Evolutionary conservation across 2,113 vertebrate genomes (phyloP).

Genomic region (Taurulus bubalis): DNA sequence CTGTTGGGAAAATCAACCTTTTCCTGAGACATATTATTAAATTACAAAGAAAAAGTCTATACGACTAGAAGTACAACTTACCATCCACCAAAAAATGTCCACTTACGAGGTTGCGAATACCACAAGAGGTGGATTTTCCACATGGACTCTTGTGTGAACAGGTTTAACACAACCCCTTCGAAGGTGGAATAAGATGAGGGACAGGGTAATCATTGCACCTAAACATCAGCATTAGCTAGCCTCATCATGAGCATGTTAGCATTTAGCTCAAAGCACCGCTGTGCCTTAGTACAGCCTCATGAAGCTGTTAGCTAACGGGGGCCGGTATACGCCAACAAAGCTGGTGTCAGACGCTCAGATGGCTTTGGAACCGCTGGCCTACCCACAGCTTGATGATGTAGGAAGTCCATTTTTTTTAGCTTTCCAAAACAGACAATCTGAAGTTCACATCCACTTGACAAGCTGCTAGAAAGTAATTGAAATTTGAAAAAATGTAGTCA

Average conservation of each 20-base stretch:
- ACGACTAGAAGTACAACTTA: background rate
- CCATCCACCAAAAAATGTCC: background rate
- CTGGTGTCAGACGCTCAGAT: background rate
- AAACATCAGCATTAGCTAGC: background rate
- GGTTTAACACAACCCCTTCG: background rate
- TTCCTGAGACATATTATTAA: background rate
- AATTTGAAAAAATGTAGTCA: background rate
- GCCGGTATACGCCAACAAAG: background rate
- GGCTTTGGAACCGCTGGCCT: background rate
- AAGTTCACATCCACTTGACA: background rate
- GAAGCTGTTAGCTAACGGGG: background rate
- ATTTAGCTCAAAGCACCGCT: background rate
- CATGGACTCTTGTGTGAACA: too few relatives aligned
- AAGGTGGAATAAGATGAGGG: background rate
- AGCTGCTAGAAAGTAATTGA: background rate
- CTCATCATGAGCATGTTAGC: background rate
- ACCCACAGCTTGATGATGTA: background rate
- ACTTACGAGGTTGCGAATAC: too few relatives aligned
- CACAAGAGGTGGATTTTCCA: background rate
- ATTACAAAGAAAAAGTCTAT: too few relatives aligned
- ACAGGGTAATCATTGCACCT: background rate
- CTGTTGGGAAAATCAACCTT: background rate
- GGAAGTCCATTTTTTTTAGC: background rate
- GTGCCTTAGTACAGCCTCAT: background rate
- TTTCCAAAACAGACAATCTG: background rate